phyloP scores from a whole-genome alignment of 2,888 invertebrate species.

The Fragum fragum region DNA sequence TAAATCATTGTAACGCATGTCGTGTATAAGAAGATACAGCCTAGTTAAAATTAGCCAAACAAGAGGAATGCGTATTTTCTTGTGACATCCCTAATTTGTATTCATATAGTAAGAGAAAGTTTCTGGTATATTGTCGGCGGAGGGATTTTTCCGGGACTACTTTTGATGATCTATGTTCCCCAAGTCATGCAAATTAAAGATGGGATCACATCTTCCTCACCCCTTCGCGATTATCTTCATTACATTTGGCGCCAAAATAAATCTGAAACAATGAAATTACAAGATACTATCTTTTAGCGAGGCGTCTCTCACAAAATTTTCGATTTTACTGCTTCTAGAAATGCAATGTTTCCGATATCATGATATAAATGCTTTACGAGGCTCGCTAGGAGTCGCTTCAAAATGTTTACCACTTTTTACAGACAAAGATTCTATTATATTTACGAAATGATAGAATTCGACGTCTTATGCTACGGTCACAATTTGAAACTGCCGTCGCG shows the following conservation, averaged over 20 bases:
- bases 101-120: slow-evolving; percentile 13
- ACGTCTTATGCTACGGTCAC: no score
- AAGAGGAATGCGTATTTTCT: not conserved
- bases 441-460: no score
- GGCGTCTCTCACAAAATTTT: slow-evolving; percentile 42
- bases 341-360: slow-evolving; percentile 46
- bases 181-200: slow-evolving; percentile 59
- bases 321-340: slow-evolving; percentile 50
- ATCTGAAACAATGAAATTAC: slow-evolving; percentile 65
- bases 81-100: slow-evolving; percentile 19
- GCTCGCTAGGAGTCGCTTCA: not conserved
- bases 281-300: slow-evolving; percentile 58
- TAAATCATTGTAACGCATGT: no score
- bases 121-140: slow-evolving; percentile 28
- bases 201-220: slow-evolving; percentile 62
- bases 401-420: no score
- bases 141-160: slow-evolving; percentile 29
- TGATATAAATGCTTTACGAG: slow-evolving; percentile 10
- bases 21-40: no score
- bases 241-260: slow-evolving; percentile 63
- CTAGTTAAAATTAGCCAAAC: no score
- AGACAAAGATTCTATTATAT: no score
- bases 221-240: slow-evolving; percentile 51
- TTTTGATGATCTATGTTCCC: slow-evolving; percentile 51
- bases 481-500: no score